These are phyloP conservation scores for Macroteleia sp. DNA, from an alignment of 2,888 invertebrate species.

Conservation along the genomic window DNA sequence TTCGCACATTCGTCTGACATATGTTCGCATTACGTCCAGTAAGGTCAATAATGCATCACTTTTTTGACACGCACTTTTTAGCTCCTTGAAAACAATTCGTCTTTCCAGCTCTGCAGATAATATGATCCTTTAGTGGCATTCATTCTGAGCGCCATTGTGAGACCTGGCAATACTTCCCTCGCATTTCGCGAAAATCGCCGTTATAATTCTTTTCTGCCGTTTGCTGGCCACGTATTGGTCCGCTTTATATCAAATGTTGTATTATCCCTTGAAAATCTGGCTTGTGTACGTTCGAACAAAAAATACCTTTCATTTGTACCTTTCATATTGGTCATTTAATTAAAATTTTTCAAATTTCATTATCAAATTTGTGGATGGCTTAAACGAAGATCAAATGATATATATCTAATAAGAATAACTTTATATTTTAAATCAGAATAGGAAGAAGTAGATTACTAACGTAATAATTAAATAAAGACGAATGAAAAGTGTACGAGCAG, in stretches of 20 bases:
- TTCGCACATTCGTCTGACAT: not conserved
- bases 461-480: no score
- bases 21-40: not conserved
- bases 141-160: constrained; percentile 41
- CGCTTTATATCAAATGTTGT: constrained; percentile 18
- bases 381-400: no score
- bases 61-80: constrained; percentile 42
- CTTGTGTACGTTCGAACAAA: constrained; percentile 4
- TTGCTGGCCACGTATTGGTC: constrained; percentile 11
- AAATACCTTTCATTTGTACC: not conserved
- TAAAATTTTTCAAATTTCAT: not conserved
- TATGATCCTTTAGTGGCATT: constrained; percentile 41
- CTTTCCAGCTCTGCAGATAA: constrained; percentile 36
- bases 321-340: not conserved
- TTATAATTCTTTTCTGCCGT: constrained; percentile 13
- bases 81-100: constrained; percentile 39
- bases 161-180: constrained; percentile 10
- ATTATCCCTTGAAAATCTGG: constrained; percentile 21
- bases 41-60: constrained; percentile 21
- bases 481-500: no score
- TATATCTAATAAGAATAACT: no score
- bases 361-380: no score
- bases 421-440: no score
- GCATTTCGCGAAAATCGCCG: no score
- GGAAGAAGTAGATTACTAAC: no score